These are phyloP conservation scores for Collichthys lucidus DNA, from an alignment of 2,113 vertebrate species.

Conservation along the genomic window DNA sequence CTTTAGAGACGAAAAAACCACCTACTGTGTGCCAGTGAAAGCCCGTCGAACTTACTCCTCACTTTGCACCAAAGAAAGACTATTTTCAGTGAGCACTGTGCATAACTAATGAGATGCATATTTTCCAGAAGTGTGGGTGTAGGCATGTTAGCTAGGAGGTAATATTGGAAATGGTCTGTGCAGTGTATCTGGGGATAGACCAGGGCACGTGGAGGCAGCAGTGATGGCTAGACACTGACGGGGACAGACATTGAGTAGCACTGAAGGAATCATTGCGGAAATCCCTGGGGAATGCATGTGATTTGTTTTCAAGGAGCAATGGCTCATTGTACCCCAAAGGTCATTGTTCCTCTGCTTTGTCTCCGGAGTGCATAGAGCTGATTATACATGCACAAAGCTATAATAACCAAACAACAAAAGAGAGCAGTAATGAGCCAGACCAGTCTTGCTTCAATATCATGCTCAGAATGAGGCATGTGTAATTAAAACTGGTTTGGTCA, in stretches of 20 bases:
- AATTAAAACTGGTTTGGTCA: slow-evolving; percentile 51
- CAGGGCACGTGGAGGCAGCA: slow-evolving; percentile 2
- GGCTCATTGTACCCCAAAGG: slow-evolving; percentile 59
- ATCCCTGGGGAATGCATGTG: slow-evolving; percentile 30
- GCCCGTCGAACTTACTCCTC: slow-evolving; percentile 62
- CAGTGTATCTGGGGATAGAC: background rate
- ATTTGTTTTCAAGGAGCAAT: slow-evolving; percentile 58
- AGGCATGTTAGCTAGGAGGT: slow-evolving; percentile 17
- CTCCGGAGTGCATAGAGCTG: slow-evolving; percentile 28
- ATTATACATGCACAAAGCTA: slow-evolving; percentile 48
- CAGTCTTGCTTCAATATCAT: slow-evolving; percentile 15
- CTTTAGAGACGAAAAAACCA: slow-evolving; percentile 37
- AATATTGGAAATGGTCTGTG: slow-evolving; percentile 19
- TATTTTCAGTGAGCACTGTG: slow-evolving; percentile 57
- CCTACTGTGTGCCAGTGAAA: slow-evolving; percentile 60
- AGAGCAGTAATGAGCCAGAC: slow-evolving; percentile 25
- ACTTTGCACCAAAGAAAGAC: slow-evolving; percentile 54
- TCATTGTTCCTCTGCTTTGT: slow-evolving; percentile 62
- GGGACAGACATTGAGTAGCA: slow-evolving; percentile 32
- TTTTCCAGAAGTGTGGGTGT: slow-evolving; percentile 47
- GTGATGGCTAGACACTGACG: background rate
- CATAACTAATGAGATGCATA: slow-evolving; percentile 57
- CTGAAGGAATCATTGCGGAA: slow-evolving; percentile 6
- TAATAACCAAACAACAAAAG: slow-evolving; percentile 58
- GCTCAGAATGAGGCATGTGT: slow-evolving; percentile 8